Base-by-base conservation (phyloP, 92 coral and sea anemone species). In the Epizoanthus rinbou region DNA sequence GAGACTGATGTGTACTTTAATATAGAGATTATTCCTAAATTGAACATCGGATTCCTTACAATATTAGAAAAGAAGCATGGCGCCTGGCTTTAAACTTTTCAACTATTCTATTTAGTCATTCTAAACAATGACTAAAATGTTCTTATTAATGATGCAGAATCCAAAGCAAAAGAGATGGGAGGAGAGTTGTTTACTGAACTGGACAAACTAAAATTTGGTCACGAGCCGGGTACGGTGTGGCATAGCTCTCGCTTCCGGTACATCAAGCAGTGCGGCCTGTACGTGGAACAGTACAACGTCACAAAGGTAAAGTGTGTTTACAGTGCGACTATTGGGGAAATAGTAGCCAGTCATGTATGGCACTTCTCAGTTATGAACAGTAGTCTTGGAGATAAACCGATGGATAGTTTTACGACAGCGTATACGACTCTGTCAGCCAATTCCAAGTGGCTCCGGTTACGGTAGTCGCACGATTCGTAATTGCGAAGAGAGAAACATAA, bases 201-300 rank as follows among this genome's bases (percentile, higher is more conserved):
- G 66, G 88, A 87, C 52, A 76, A 88, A 57, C 60, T 90, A 16
- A 85, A 75, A 28, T 93, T 93, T 87, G 89, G 94, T 8, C 90
- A 85, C 82, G 87, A 83, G 11, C 98, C 98, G 8, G 88, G 95
- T 4, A 76, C 87, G 50, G 98, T 93, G 21, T 76, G 80, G 71
- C 90, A 87, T 81, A 64, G 75, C 11, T 84, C 88, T 67, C 83
- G 76, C 8, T 93, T 93, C 82, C 85, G 75, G 45, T 86, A 93
- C 85, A 88, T 93, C 66, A 91, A 93, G 63, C 98, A 91, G 82
- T 93, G 98, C 37, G 95, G 98, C 4, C 86, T 93, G 76, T 93
- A 89, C 23, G 98, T 93, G 68, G 98, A 93, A 72, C 93, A 91
- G 67, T 91, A 93, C 78, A 93, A 93, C 33, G 98, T 93, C 17